Evolutionary conservation across 2,888 invertebrate species (phyloP).

Genomic region (Ectemnius continuus): DNA sequence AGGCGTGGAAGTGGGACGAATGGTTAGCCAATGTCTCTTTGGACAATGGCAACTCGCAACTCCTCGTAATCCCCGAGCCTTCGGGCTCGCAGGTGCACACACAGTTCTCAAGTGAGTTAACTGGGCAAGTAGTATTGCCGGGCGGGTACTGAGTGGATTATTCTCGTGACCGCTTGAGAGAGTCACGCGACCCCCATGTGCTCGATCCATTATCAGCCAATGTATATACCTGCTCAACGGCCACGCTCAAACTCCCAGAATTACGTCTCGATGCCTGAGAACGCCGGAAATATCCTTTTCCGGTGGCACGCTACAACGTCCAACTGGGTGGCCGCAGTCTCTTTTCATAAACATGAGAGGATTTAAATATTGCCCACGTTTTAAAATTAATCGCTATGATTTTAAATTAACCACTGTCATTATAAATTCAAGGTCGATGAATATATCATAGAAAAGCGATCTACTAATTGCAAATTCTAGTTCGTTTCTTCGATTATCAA

Average conservation of each 20-base stretch:
- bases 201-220: constrained; percentile 18
- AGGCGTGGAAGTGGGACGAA: no score
- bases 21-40: background rate
- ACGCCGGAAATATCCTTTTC: constrained; percentile 4
- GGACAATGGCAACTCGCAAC: background rate
- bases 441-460: no score
- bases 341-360: no score
- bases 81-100: background rate
- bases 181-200: constrained; percentile 26
- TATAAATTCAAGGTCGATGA: constrained; percentile 17
- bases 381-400: no score
- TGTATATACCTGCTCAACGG: constrained; percentile 5
- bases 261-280: constrained; percentile 4
- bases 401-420: no score
- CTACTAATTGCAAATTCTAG: no score
- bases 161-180: constrained; percentile 27
- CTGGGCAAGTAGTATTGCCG: constrained; percentile 12
- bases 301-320: background rate
- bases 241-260: constrained; percentile 9
- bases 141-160: background rate
- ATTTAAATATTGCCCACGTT: no score
- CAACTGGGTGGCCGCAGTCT: background rate
- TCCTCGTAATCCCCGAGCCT: background rate
- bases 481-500: no score
- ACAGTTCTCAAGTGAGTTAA: constrained; percentile 13